A percentile compares a stretch with the other conserved stretches of the same genome.
Evolutionary conservation across 1,140 invertebrate genomes (phyloP).

Genomic region (Episyrphus balteatus): DNA sequence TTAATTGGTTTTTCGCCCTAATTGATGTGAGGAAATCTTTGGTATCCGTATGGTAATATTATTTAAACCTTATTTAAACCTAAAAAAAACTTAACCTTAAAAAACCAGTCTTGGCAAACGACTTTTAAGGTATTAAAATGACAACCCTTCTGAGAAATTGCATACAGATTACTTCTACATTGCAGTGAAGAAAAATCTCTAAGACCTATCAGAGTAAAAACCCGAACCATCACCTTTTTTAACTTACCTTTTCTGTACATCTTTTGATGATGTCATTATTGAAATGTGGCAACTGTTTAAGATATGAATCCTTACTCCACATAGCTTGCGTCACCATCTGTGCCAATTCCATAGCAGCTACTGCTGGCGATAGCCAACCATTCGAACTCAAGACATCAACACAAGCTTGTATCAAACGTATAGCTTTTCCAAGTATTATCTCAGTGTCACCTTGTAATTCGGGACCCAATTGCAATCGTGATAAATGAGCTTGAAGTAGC

Average conservation of each 20-base stretch:
- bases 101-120: too few species aligned
- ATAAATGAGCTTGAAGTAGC: conserved; percentile 90
- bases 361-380: conserved; percentile 94
- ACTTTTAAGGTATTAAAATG: too few species aligned
- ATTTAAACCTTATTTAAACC: too few species aligned
- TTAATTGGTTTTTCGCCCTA: too few species aligned
- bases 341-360: conserved; percentile 98
- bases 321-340: conserved; percentile 99
- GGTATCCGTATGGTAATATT: too few species aligned
- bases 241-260: conserved; percentile 64
- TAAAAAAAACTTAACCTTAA: too few species aligned
- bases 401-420: conserved; percentile 92
- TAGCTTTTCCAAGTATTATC: conserved; percentile 74
- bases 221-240: conserved; percentile 34
- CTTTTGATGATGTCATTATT: conserved; percentile 79
- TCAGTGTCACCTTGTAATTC: conserved; percentile 97
- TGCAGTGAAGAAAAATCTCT: not conserved
- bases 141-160: too few species aligned
- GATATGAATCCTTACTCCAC: conserved; percentile 97
- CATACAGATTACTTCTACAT: too few species aligned
- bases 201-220: not conserved
- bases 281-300: conserved; percentile 96
- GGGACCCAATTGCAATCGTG: conserved; percentile 83
- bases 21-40: too few species aligned
- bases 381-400: conserved; percentile 97